These are phyloP conservation scores for Procambarus clarkii DNA, from an alignment of 1,140 invertebrate genomes.

Conservation along the genomic window DNA sequence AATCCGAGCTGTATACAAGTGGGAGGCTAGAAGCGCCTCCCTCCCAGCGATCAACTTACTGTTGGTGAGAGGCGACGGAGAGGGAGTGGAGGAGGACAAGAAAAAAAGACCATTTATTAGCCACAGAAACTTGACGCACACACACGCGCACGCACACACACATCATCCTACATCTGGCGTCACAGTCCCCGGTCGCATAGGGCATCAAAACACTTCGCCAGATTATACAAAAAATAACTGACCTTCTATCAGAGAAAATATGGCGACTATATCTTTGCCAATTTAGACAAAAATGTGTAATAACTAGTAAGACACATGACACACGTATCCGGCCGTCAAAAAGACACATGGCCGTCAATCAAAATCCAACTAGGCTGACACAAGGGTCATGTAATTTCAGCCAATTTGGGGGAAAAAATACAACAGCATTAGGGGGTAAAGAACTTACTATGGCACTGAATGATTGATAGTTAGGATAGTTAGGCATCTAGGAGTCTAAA, in stretches of 20 bases:
- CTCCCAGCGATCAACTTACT: slow-evolving; percentile 37
- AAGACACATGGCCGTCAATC: no score
- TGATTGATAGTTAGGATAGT: no score
- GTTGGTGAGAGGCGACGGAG: slow-evolving; percentile 20
- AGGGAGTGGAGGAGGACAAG: neutral
- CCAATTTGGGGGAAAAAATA: no score
- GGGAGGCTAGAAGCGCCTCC: slow-evolving; percentile 2
- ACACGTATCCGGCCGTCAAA: neutral
- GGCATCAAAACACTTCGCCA: neutral
- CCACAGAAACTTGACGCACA: neutral
- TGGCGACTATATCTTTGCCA: neutral
- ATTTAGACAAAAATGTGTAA: neutral
- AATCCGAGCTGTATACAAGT: slow-evolving; percentile 43
- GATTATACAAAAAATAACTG: neutral
- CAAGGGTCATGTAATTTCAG: no score
- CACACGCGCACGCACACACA: no score
- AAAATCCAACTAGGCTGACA: no score
- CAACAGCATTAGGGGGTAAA: no score
- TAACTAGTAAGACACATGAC: neutral
- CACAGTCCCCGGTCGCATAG: neutral
- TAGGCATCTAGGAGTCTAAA: no score
- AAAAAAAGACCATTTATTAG: slow-evolving; percentile 8
- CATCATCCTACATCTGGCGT: neutral
- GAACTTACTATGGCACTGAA: no score
- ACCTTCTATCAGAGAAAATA: neutral